Evolutionary conservation across 1,140 invertebrate genomes (phyloP).

Genomic region (Cherax destructor): DNA sequence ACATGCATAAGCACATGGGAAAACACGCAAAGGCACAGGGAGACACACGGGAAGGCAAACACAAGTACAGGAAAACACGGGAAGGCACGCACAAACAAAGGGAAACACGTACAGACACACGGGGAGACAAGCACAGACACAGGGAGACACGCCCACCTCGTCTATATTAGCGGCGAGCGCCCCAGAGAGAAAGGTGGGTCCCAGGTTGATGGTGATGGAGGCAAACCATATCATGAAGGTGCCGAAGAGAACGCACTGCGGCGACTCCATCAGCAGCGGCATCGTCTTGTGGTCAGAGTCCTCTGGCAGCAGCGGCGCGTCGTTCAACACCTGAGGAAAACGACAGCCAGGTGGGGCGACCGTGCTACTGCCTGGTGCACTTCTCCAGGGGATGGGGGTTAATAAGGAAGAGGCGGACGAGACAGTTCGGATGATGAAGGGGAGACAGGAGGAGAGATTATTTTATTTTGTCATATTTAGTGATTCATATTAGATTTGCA

Average conservation of each 20-base stretch:
- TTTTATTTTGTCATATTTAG: too few relatives aligned
- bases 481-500: too few relatives aligned
- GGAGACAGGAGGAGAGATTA: too few relatives aligned
- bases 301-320: constrained; percentile 89
- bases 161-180: constrained; percentile 88
- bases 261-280: constrained; percentile 85
- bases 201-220: constrained; percentile 89
- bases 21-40: too few relatives aligned
- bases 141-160: constrained; percentile 54
- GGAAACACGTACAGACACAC: background rate
- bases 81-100: background rate
- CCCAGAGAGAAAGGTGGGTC: constrained; percentile 91
- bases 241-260: constrained; percentile 92
- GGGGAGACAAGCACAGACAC: background rate
- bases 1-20: too few relatives aligned
- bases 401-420: background rate
- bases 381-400: background rate
- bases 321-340: constrained; percentile 86
- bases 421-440: too few relatives aligned
- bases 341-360: constrained; percentile 39
- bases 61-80: background rate
- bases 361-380: background rate
- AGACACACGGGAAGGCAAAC: background rate
- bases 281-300: constrained; percentile 74
- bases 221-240: constrained; percentile 92